phyloP scores from a whole-genome alignment of 2,888 invertebrate species.

The Apamea anceps region DNA sequence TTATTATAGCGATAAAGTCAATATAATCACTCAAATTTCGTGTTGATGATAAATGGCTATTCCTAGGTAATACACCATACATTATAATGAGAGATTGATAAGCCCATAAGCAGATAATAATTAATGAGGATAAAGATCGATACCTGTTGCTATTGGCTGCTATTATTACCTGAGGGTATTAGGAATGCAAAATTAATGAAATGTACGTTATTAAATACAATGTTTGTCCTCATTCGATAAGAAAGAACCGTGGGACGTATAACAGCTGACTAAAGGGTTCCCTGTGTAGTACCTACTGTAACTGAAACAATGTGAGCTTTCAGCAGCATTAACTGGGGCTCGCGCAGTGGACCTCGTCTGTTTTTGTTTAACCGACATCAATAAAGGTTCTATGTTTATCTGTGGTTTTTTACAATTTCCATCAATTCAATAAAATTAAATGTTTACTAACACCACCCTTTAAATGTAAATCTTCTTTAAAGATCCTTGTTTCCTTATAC shows the following conservation, averaged over 20 bases:
- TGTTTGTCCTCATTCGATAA: slow-evolving; percentile 61
- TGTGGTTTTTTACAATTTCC: not conserved
- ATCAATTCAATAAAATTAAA: not conserved
- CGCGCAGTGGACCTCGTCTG: not conserved
- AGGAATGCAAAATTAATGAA: slow-evolving; percentile 57
- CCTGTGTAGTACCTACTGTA: not conserved
- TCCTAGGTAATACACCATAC: not conserved
- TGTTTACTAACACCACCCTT: not conserved
- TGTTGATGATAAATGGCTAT: slow-evolving; percentile 5
- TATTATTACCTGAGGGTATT: slow-evolving; percentile 39
- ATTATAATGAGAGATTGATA: slow-evolving; percentile 46
- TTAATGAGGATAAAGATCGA: slow-evolving; percentile 55
- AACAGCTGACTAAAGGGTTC: slow-evolving; percentile 61
- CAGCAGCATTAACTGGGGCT: slow-evolving; percentile 4
- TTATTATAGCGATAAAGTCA: slow-evolving; percentile 14
- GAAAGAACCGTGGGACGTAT: slow-evolving; percentile 67
- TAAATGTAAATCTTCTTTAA: no score
- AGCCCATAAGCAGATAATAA: slow-evolving; percentile 50
- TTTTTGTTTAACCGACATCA: not conserved
- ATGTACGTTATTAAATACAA: slow-evolving; percentile 60
- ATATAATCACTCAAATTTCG: slow-evolving; percentile 22
- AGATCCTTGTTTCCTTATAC: not conserved
- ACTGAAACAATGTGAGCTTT: slow-evolving; percentile 33
- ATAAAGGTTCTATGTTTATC: not conserved
- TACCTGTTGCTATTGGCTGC: slow-evolving; percentile 52